These are phyloP conservation scores for Gymnorhina tibicen DNA, from an alignment of 2,113 vertebrate species.

Conservation along the genomic window DNA sequence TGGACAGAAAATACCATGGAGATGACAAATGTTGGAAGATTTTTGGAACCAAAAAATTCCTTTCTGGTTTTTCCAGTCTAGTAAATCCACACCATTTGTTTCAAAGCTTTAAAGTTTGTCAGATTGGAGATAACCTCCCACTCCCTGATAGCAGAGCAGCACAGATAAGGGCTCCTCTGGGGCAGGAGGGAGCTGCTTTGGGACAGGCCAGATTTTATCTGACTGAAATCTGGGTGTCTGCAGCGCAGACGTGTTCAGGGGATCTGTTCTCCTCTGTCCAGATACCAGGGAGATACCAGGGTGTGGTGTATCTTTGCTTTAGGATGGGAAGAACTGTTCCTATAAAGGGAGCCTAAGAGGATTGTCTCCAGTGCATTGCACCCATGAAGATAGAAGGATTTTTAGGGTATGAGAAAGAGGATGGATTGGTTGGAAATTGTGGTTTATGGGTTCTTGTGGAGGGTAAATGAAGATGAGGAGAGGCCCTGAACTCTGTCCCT, in stretches of 20 bases:
- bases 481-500: background rate
- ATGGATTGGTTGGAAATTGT: background rate
- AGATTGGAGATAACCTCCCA: background rate
- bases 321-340: background rate
- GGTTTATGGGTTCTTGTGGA: background rate
- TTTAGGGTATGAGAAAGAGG: background rate
- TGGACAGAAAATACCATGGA: background rate
- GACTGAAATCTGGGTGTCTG: background rate
- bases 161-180: background rate
- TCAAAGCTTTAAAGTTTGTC: background rate
- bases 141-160: background rate
- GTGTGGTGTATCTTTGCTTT: background rate
- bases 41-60: background rate
- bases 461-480: background rate
- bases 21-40: background rate
- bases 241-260: background rate
- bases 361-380: background rate
- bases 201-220: background rate
- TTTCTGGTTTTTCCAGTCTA: background rate
- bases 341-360: background rate
- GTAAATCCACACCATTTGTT: background rate
- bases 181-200: background rate
- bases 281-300: background rate
- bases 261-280: background rate
- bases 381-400: background rate